These are phyloP conservation scores for Clanis bilineata DNA, from an alignment of 2,888 invertebrate genomes.

Conservation along the genomic window DNA sequence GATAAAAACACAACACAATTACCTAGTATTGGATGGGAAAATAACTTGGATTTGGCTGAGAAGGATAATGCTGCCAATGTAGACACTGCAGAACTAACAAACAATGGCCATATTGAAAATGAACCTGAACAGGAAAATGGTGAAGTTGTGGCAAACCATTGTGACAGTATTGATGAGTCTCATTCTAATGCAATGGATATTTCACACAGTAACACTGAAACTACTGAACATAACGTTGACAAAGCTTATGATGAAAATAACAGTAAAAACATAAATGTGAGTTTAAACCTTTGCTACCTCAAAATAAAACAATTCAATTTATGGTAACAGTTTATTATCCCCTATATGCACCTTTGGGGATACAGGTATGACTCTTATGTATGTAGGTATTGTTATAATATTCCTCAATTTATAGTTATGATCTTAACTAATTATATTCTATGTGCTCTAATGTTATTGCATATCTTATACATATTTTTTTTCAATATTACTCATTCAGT, in stretches of 20 bases:
- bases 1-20: background rate
- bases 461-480: too few species aligned
- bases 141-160: conserved; percentile 36
- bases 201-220: conserved; percentile 37
- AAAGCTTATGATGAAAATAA: conserved; percentile 32
- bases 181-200: conserved; percentile 37
- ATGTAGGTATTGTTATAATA: too few species aligned
- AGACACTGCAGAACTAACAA: conserved; percentile 23
- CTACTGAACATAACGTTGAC: conserved; percentile 28
- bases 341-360: too few species aligned
- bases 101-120: conserved; percentile 22
- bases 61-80: background rate
- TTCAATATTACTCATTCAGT: too few species aligned
- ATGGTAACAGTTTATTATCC: background rate
- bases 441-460: too few species aligned
- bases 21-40: background rate
- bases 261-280: conserved; percentile 7
- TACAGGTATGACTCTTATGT: too few species aligned
- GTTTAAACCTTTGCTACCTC: background rate
- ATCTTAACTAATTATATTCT: too few species aligned
- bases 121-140: conserved; percentile 30
- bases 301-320: background rate
- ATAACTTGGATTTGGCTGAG: background rate
- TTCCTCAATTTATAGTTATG: too few species aligned
- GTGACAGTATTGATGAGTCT: conserved; percentile 47